Percentiles rank a stretch among this genome's conserved stretches.
These are phyloP conservation scores for Malurus alboscapulatus DNA, from an alignment of 2,113 vertebrate genomes.

Conservation along the genomic window DNA sequence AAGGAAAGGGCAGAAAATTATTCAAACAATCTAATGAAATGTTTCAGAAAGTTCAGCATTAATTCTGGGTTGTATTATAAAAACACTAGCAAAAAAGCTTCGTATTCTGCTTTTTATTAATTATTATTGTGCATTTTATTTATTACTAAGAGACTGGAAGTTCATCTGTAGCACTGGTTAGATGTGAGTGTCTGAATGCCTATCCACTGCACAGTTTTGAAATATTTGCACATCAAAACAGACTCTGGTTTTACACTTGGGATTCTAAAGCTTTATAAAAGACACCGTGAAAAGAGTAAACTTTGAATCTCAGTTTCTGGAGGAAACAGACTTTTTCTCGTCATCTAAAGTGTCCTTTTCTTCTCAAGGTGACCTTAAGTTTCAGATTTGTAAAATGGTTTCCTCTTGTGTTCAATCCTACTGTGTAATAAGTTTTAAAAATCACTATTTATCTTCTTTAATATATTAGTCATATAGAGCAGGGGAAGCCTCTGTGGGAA, in stretches of 20 bases:
- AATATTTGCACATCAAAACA: slow-evolving; percentile 79
- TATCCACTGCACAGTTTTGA: slow-evolving; percentile 31
- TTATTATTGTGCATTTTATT: not conserved
- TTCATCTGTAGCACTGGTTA: not conserved
- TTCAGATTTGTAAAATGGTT: slow-evolving; percentile 65
- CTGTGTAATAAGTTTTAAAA: slow-evolving; percentile 48
- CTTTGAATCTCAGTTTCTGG: slow-evolving; percentile 69
- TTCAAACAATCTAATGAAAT: not conserved
- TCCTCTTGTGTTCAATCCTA: slow-evolving; percentile 53
- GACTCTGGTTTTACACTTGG: slow-evolving; percentile 63
- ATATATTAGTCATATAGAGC: slow-evolving; percentile 24
- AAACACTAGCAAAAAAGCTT: not conserved
- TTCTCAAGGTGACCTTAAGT: slow-evolving; percentile 76
- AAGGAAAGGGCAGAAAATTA: not conserved
- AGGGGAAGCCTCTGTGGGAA: slow-evolving; percentile 29
- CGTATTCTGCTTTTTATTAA: not conserved
- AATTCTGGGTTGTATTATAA: not conserved
- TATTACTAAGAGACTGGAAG: not conserved
- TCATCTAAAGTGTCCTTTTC: slow-evolving; percentile 64
- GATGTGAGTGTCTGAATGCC: not conserved
- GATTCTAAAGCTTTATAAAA: slow-evolving; percentile 67
- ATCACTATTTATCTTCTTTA: slow-evolving; percentile 63
- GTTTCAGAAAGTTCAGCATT: not conserved
- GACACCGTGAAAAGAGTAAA: slow-evolving; percentile 60
- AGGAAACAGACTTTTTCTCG: slow-evolving; percentile 62